A percentile compares a stretch with the other conserved stretches of the same genome.
Evolutionary conservation across 2,113 vertebrate species (phyloP).

Genomic region (Tapirus terrestris): DNA sequence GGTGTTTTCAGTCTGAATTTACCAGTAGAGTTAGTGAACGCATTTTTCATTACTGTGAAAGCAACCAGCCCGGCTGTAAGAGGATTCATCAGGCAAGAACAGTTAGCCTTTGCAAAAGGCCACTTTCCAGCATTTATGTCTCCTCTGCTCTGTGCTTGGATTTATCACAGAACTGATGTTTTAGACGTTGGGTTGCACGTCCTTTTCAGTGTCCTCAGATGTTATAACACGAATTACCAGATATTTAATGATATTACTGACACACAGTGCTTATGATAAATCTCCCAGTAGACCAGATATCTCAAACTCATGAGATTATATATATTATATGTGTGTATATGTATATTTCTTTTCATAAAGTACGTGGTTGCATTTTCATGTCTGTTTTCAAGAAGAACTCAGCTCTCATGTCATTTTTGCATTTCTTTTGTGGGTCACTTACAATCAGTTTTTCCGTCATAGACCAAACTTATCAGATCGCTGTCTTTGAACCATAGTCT

Average conservation of each 20-base stretch:
- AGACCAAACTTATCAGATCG: background rate
- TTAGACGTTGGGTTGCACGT: slow-evolving; percentile 19
- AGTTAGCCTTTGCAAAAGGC: slow-evolving; percentile 34
- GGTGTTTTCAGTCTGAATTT: slow-evolving; percentile 16
- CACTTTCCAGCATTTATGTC: background rate
- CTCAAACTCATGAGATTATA: background rate
- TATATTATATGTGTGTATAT: background rate
- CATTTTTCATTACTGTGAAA: slow-evolving; percentile 11
- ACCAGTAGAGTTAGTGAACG: background rate
- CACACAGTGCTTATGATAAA: background rate
- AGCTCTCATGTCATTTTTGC: background rate
- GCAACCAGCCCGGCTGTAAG: background rate
- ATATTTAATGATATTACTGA: background rate
- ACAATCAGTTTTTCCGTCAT: background rate
- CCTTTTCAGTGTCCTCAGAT: background rate
- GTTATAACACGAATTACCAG: background rate
- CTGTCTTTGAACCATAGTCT: background rate
- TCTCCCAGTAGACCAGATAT: background rate
- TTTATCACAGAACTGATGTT: background rate
- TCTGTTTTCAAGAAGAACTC: slow-evolving; percentile 24
- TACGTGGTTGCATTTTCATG: background rate
- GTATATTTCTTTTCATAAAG: background rate
- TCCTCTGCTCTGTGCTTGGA: background rate
- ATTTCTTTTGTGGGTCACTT: background rate
- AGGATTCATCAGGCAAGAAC: background rate